phyloP scores from a whole-genome alignment of 2,113 vertebrate genomes.

The Sialia sialis region DNA sequence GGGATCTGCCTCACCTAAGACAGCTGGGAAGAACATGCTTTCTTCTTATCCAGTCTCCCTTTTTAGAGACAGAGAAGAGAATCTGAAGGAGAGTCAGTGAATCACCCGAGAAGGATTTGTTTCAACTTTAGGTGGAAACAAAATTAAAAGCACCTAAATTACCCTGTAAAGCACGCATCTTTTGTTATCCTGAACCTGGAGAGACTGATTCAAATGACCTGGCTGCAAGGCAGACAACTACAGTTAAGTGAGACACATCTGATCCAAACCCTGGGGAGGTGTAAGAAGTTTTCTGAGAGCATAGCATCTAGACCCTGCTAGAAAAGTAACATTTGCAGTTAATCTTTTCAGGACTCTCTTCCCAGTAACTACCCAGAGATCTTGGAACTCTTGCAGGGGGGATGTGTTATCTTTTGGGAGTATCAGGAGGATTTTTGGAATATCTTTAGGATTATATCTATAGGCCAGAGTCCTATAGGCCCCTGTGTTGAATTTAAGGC shows the following conservation, averaged over 20 bases:
- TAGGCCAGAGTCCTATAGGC: neutral
- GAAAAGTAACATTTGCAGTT: neutral
- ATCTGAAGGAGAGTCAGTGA: neutral
- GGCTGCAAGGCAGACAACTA: neutral
- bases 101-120: neutral
- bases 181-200: neutral
- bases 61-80: neutral
- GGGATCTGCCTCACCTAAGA: neutral
- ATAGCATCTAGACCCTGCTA: neutral
- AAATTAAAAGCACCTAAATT: neutral
- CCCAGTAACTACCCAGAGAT: neutral
- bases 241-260: neutral
- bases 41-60: neutral
- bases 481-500: neutral
- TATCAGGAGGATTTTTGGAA: neutral
- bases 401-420: neutral
- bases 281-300: neutral
- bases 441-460: neutral
- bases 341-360: neutral
- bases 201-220: neutral
- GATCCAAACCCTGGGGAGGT: neutral
- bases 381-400: rapidly evolving
- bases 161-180: rapidly evolving
- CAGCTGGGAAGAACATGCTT: neutral
- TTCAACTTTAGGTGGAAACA: neutral